phyloP scores from a whole-genome alignment of 2,113 vertebrate species.

The Leptocoma aspasia region DNA sequence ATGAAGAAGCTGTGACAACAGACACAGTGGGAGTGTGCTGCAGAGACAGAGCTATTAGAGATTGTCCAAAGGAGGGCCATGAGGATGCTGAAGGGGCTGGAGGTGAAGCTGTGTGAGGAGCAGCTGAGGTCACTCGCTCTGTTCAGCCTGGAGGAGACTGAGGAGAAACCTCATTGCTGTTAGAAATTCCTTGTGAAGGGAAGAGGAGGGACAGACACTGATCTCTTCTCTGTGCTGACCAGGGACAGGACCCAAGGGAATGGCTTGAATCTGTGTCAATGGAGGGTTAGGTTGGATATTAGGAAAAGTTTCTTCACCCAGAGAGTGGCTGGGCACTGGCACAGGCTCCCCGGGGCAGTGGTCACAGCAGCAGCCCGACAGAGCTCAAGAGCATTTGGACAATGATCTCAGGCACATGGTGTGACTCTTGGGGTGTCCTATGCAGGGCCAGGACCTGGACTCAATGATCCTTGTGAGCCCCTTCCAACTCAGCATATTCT shows the following conservation, averaged over 20 bases:
- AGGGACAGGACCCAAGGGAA: neutral
- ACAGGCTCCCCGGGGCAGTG: neutral
- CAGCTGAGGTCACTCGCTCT: neutral
- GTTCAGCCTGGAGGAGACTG: neutral
- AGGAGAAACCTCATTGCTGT: neutral
- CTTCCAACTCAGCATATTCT: neutral
- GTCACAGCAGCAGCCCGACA: neutral
- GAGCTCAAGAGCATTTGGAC: neutral
- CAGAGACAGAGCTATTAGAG: neutral
- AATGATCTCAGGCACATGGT: accelerated
- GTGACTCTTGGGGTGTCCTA: neutral
- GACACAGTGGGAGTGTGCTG: neutral
- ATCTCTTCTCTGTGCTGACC: neutral
- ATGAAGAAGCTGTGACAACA: neutral
- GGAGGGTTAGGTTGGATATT: neutral
- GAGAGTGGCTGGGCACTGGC: neutral
- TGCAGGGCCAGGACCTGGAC: neutral
- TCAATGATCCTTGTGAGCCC: too few species aligned
- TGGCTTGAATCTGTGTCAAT: accelerated
- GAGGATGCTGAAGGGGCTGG: too few species aligned
- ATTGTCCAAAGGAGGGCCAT: neutral
- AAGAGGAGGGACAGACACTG: neutral
- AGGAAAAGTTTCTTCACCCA: accelerated
- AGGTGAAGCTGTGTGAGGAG: accelerated
- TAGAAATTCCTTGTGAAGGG: accelerated